Base-by-base conservation (phyloP, 1,140 invertebrate genomes). In the Psix sp. region DNA sequence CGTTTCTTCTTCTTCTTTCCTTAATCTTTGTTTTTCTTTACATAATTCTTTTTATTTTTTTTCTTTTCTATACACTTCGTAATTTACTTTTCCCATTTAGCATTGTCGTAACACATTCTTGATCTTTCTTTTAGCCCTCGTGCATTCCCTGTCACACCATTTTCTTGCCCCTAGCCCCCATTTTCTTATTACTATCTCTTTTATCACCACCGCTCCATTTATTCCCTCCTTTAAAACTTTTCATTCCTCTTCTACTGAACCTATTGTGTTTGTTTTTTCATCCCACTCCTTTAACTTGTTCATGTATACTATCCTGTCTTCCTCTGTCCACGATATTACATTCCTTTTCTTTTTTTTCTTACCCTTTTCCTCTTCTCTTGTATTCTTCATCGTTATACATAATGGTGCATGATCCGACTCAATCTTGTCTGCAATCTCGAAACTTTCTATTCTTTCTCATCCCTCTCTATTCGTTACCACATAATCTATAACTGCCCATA, bases 401-500 rank as follows among this genome's bases (percentile, higher is more conserved):
- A 33, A 6, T 3, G 29, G 29, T 33, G n/a, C 29, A 11, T 33
- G 29, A 33, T 33, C 29, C n/a, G 29, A 33, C n/a, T 33, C 29
- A 3, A 33, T 11, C n/a, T 10, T 33, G 2, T 33, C 29, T 10
- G 3, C 3, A 2, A 33, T 10, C 29, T 11, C n/a, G 10, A 33
- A 33, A 3, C 10, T 33, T 10, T 33, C 29, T 10, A 11, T n/a
- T 10, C 10, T 5, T 35, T 35, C 11, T 11, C 6, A 35, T 11
- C 11, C 33, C 11, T n/a, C n/a, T 10, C 29, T 33, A 33, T 33
- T 33, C n/a, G 10, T n/a, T 6, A 33, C n/a, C n/a, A 4, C 29
- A 11, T 33, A 33, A n/a, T 35, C 6, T 13, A 35, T 35, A 13
- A 35, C 33, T 6, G 33, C 7, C 26, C 7, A 29, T n/a, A 7